Conservation (phyloP, 2,113 vertebrate genomes). For the Suncus etruscus region DNA sequence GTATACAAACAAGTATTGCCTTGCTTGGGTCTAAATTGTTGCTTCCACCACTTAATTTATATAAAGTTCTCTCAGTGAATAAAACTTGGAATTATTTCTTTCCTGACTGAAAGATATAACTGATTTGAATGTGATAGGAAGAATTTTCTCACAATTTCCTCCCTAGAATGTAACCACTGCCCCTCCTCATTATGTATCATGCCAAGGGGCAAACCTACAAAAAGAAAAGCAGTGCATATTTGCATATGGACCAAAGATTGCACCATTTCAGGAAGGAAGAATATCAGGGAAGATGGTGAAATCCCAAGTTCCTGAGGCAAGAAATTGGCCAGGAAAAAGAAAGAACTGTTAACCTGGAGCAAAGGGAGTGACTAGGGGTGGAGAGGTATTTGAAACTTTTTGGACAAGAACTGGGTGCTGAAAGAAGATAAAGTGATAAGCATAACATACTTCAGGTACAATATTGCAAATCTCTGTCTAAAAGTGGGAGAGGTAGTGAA, state of each 20-base stretch:
- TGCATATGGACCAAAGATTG: not conserved
- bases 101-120: not conserved
- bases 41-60: not conserved
- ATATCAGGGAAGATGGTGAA: too few species aligned
- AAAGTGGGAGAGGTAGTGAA: too few species aligned
- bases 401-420: too few species aligned
- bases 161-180: not conserved
- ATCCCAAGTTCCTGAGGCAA: too few species aligned
- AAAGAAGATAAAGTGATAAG: too few species aligned
- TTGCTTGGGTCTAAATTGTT: not conserved
- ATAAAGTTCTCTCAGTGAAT: not conserved
- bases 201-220: not conserved
- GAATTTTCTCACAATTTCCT: not conserved
- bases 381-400: too few species aligned
- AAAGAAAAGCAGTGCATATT: not conserved
- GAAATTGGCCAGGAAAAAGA: too few species aligned
- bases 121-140: not conserved
- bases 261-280: not conserved
- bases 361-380: too few species aligned
- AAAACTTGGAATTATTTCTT: not conserved
- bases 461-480: too few species aligned
- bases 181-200: slow-evolving; percentile 1
- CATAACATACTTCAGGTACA: too few species aligned
- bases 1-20: not conserved
- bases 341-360: too few species aligned